Base-by-base conservation (phyloP, 1,140 invertebrate genomes). In the Stegodyphus mimosarum region DNA sequence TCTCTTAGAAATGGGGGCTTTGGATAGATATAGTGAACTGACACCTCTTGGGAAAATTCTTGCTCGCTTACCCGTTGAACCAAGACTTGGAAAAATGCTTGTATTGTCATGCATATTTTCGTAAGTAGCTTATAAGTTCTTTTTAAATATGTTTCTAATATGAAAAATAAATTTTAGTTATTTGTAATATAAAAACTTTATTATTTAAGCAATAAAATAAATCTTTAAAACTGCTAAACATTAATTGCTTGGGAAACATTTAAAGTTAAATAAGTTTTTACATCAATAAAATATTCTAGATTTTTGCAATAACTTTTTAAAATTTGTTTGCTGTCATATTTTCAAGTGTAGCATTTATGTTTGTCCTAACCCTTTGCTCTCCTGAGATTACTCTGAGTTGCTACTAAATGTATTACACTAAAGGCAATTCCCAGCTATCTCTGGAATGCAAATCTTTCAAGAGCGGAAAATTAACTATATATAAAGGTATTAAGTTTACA, bases 61-160 rank as follows among this genome's bases (percentile, higher is more conserved):
- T n/a, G 97, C 97, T 1, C 95, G 96, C 86, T 90, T 98, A 88
- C 96, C 97, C 0, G 94, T 98, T 76, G 97, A 98, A 89, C 97
- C 97, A 0, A 93, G 96, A 49, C 92, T 98, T 6, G 97, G 97
- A 2, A 98, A 98, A 91, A 98, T 98, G 97, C 95, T 98, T 93
- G 94, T 99, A 33, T 91, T 98, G 33, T 96, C 95, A 0, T 94
- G 94, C 48, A 94, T 98, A 86, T 95, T 99, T 88, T 93, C 88
- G 49, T 91, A 81, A 85, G 81, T 73, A 67, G 15, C 70, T 6
- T 15, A n/a, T 69, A 17, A 9, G 33, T 49, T 72, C 7, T 49
- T 50, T 50, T 17, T 49, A 13, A 72, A 1, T 72, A 72, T 6
- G 6, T 49, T 33, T 72, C 10, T 72, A 48, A 60, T 33, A 33